Conservation (phyloP, 2,113 vertebrate genomes). For the Phoenicopterus ruber region DNA sequence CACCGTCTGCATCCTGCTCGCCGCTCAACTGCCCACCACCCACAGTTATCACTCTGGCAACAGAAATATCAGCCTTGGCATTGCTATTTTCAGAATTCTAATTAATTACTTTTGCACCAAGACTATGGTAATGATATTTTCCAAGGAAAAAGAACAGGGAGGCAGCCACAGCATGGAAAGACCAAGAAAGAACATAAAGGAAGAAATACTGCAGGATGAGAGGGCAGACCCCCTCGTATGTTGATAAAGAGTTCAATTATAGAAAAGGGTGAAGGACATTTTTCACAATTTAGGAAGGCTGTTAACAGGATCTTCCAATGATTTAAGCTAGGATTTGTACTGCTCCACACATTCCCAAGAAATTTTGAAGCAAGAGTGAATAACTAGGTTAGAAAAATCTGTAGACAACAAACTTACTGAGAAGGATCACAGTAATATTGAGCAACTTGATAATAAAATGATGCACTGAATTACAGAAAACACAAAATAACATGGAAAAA, state of each 20-base stretch:
- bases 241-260: not conserved
- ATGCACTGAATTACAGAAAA: not conserved
- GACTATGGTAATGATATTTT: not conserved
- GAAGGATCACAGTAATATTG: not conserved
- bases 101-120: not conserved
- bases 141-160: not conserved
- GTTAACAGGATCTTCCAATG: not conserved
- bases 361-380: not conserved
- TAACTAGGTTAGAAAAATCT: not conserved
- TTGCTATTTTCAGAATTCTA: not conserved
- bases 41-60: not conserved
- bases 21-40: not conserved
- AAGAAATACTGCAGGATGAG: not conserved
- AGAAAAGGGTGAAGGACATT: not conserved
- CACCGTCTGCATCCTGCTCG: fast-evolving
- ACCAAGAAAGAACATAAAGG: not conserved
- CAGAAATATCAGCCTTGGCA: not conserved
- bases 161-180: not conserved
- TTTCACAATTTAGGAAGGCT: not conserved
- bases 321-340: not conserved
- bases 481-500: not conserved
- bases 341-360: not conserved
- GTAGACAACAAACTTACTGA: not conserved
- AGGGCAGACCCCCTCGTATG: not conserved
- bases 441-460: not conserved